Conservation (phyloP, 2,113 vertebrate species). For the Globicephala melas region DNA sequence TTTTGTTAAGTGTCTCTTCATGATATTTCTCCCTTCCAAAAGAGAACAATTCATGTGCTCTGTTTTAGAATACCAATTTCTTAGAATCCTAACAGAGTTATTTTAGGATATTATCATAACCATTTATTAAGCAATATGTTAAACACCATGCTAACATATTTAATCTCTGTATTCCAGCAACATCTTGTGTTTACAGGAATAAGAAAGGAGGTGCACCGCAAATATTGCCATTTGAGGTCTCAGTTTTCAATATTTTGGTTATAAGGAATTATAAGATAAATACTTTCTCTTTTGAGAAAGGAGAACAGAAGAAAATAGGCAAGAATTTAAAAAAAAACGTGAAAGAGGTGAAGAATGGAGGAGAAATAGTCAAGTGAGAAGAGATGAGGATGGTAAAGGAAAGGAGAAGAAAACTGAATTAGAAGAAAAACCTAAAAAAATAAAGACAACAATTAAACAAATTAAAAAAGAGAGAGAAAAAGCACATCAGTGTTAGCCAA, state of each 20-base stretch:
- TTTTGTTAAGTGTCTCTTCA: conserved; percentile 2
- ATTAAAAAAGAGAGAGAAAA: neutral
- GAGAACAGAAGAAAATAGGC: conserved; percentile 9
- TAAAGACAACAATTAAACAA: conserved; percentile 19
- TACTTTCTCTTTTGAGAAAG: conserved; percentile 23
- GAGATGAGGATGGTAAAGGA: conserved; percentile 8
- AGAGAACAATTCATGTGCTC: neutral
- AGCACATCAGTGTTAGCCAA: neutral
- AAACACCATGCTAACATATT: neutral
- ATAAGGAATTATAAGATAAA: conserved; percentile 35
- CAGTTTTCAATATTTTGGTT: conserved; percentile 27
- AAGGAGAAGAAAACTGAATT: neutral
- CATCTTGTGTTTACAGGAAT: conserved; percentile 8
- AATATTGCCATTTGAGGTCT: neutral
- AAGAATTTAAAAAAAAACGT: neutral
- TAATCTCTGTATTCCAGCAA: conserved; percentile 18
- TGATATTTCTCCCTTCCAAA: neutral
- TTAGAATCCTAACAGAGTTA: conserved; percentile 28
- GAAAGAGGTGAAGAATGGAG: neutral
- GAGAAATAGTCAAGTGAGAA: conserved; percentile 16
- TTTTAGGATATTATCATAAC: conserved; percentile 18
- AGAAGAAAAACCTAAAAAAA: neutral
- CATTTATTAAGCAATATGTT: conserved; percentile 7
- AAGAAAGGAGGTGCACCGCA: neutral
- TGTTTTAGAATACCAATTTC: conserved; percentile 48